Evolutionary conservation across 2,797 vertebrate species (phyloP).

Genomic region (Cyclopterus lumpus): DNA sequence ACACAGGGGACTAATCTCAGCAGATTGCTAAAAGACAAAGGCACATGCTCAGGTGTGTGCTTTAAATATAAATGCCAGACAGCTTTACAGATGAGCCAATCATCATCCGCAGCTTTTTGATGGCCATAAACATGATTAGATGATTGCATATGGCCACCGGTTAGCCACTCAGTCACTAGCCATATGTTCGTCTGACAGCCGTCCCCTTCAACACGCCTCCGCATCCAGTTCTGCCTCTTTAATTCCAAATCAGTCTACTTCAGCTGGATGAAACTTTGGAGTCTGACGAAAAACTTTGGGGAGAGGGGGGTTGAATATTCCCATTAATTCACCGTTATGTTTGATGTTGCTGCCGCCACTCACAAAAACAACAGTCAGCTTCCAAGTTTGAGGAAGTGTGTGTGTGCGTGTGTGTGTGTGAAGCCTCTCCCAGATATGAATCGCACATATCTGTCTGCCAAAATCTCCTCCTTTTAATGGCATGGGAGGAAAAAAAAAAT

Average conservation of each 20-base stretch:
- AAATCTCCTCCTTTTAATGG: slow-evolving; percentile 70
- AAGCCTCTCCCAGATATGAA: slow-evolving; percentile 70
- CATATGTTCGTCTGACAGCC: slow-evolving; percentile 79
- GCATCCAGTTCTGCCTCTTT: slow-evolving; percentile 70
- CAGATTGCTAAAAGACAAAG: slow-evolving; percentile 68
- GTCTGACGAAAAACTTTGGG: slow-evolving; percentile 63
- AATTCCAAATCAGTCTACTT: slow-evolving; percentile 71
- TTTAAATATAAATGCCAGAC: slow-evolving; percentile 68
- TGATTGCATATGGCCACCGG: slow-evolving; percentile 78
- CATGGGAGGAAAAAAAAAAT: slow-evolving; percentile 45
- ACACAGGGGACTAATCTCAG: slow-evolving; percentile 66
- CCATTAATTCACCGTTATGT: slow-evolving; percentile 64
- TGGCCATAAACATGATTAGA: slow-evolving; percentile 74
- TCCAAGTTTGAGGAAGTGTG: slow-evolving; percentile 59
- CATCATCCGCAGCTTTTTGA: slow-evolving; percentile 69
- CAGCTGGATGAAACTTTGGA: slow-evolving; percentile 61
- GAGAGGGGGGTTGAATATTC: slow-evolving; percentile 13
- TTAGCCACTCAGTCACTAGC: slow-evolving; percentile 74
- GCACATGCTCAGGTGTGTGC: slow-evolving; percentile 66
- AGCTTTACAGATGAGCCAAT: slow-evolving; percentile 74
- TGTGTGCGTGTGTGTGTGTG: slow-evolving; percentile 47
- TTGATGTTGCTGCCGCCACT: slow-evolving; percentile 72
- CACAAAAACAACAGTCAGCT: slow-evolving; percentile 56
- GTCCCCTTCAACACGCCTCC: slow-evolving; percentile 63
- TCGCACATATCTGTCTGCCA: slow-evolving; percentile 66